Base-by-base conservation (phyloP, 2,797 vertebrate species). In the Chanos chanos region DNA sequence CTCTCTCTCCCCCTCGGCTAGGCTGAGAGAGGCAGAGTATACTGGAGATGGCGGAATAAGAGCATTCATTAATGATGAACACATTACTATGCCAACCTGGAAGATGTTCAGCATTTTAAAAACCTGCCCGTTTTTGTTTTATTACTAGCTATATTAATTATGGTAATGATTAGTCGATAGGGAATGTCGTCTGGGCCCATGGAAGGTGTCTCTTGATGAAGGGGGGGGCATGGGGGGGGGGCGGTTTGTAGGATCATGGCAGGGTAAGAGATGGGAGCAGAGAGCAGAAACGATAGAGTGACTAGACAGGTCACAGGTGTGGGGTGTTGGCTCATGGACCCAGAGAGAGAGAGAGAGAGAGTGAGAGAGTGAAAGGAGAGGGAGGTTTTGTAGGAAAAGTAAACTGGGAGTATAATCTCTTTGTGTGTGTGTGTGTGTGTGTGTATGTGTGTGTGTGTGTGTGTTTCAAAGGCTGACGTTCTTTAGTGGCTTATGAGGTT, bases 161-260 rank as follows among this genome's bases (percentile, higher is more conserved):
- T 19, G 54, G 55, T 74, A 79, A 84, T 87, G 82, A 83, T 84
- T 81, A 77, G 62, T 77, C 36, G 62, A 76, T 76, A 72, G 66
- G 70, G 78, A 74, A 81, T 78, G 78, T 77, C 55, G 69, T 76
- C 58, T 71, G 64, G 40, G 65, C 77, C 52, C 68, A 73, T 21
- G 62, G 57, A 50, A 43, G 10, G 28, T 10, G 39, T 7, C 52
- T 45, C 4, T 25, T 58, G 15, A 65, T 71, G 56, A 31, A 64
- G 68, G 71, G 57, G 64, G 70, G 64, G 7, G 56, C 53, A 71
- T 15, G 62, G 47, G 7, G 43, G 57, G 25, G 43, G 57, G 50
- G 37, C 61, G 66, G 68, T 27, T 19, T 1, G 36, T 47, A 1
- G 13, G 21, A 27, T 12, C 27, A 47, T 43, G 45, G 10, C 21